These are phyloP conservation scores for Itoplectis maculator DNA, from an alignment of 2,888 invertebrate genomes.

Conservation along the genomic window DNA sequence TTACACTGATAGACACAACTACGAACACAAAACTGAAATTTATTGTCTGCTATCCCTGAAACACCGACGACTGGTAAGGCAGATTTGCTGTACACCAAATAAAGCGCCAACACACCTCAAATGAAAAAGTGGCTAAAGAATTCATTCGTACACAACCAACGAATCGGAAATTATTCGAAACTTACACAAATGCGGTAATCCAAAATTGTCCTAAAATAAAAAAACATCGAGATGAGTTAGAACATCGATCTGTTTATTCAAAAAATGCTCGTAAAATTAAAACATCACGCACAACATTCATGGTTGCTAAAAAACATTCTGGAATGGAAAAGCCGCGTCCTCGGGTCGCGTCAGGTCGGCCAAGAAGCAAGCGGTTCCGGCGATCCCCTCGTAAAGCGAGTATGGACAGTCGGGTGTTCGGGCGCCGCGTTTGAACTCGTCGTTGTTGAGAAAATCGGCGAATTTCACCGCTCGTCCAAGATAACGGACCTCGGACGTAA, in stretches of 20 bases:
- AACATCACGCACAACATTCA: neutral
- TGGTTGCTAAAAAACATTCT: conserved; percentile 88
- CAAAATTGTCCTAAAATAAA: no score
- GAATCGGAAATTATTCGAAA: neutral
- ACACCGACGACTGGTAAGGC: neutral
- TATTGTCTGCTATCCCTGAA: neutral
- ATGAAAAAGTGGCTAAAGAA: no score
- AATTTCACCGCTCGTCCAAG: conserved; percentile 91
- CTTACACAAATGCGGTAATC: neutral
- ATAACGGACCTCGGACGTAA: conserved; percentile 90
- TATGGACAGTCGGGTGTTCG: conserved; percentile 92
- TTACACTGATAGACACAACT: neutral
- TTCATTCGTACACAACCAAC: neutral
- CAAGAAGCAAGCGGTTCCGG: conserved; percentile 94
- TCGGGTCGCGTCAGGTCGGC: conserved; percentile 91
- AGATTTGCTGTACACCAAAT: neutral
- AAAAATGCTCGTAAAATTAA: neutral
- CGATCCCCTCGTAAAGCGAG: conserved; percentile 94
- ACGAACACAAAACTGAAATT: neutral
- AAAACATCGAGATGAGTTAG: neutral
- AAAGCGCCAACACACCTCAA: no score
- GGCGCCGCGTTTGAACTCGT: conserved; percentile 89
- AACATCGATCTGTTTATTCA: neutral
- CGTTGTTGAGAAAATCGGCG: conserved; percentile 90
- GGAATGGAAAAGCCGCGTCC: conserved; percentile 93